Evolutionary conservation across 2,797 vertebrate genomes (phyloP).

Genomic region (Bradypodion ventrale): DNA sequence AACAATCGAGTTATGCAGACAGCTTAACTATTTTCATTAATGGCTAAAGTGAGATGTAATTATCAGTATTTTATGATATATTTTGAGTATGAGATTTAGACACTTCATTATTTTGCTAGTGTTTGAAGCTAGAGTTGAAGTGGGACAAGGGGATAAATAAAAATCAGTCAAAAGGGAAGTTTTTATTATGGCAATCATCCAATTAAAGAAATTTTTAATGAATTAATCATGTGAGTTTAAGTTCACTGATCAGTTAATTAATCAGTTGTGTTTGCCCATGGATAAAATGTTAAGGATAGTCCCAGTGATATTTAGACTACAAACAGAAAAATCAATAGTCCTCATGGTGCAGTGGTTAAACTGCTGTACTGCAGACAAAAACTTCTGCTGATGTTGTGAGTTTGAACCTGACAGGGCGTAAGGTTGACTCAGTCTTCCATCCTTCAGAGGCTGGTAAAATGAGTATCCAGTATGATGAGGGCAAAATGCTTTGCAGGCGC

Average conservation of each 20-base stretch:
- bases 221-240: background rate
- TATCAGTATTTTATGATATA: background rate
- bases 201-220: background rate
- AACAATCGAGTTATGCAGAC: background rate
- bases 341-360: no score
- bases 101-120: background rate
- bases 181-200: background rate
- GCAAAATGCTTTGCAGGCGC: no score
- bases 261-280: background rate
- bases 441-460: no score
- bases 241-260: background rate
- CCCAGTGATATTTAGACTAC: background rate
- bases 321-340: background rate
- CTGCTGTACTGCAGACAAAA: no score
- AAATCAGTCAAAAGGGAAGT: background rate
- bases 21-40: background rate
- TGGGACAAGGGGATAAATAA: background rate
- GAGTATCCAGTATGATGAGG: no score
- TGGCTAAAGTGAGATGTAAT: background rate
- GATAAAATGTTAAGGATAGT: background rate
- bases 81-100: background rate
- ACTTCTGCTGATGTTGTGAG: no score
- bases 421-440: no score
- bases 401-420: no score
- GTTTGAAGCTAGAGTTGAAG: background rate